Percentiles rank a stretch among this genome's conserved stretches.
phyloP scores from a whole-genome alignment of 1,140 invertebrate genomes.

The Eubasilissa regina region DNA sequence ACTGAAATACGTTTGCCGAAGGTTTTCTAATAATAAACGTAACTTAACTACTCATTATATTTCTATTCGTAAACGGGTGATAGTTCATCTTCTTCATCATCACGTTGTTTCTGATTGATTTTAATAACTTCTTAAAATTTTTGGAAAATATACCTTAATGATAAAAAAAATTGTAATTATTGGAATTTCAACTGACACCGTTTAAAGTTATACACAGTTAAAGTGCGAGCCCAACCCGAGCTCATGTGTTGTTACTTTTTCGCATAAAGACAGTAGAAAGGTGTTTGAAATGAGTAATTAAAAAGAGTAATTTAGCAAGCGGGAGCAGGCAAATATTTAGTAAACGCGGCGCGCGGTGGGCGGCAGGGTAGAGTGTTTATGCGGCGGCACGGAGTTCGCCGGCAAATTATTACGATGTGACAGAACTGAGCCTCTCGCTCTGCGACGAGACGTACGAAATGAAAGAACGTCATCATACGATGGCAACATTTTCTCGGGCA shows the following conservation, averaged over 20 bases:
- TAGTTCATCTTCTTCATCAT: too few species aligned
- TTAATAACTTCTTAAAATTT: too few species aligned
- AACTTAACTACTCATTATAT: too few species aligned
- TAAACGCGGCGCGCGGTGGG: constrained; percentile 14
- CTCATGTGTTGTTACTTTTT: constrained; percentile 11
- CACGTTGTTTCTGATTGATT: too few species aligned
- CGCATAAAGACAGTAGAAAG: constrained; percentile 15
- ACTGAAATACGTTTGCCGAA: too few species aligned
- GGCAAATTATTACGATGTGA: constrained; percentile 26
- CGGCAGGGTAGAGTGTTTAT: constrained; percentile 14
- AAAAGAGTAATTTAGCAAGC: constrained; percentile 40
- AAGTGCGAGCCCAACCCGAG: too few species aligned
- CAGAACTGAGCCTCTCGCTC: neutral
- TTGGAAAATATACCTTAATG: too few species aligned
- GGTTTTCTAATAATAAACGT: too few species aligned
- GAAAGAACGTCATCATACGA: neutral
- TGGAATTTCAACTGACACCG: too few species aligned
- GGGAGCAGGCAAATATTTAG: constrained; percentile 30
- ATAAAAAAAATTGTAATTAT: too few species aligned
- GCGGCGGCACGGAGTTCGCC: constrained; percentile 29
- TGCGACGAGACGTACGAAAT: constrained; percentile 8
- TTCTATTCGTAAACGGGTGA: too few species aligned
- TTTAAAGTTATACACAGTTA: too few species aligned
- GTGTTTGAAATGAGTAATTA: constrained; percentile 28
- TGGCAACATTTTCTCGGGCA: neutral